Conservation (phyloP, 2,888 invertebrate genomes). For the Megastigmus dorsalis region DNA sequence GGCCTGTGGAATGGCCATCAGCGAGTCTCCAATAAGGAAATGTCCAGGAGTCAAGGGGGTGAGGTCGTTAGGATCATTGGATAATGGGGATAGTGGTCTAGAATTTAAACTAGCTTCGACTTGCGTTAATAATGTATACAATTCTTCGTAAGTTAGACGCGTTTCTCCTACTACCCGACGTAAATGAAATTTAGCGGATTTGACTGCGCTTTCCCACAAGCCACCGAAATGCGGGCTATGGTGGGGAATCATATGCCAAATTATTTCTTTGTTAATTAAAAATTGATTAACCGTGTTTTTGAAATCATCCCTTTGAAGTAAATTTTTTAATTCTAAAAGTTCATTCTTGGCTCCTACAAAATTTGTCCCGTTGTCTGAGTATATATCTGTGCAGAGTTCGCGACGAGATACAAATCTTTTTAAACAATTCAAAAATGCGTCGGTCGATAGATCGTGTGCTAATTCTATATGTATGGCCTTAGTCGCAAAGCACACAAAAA, state of each 20-base stretch:
- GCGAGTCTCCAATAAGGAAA: not conserved
- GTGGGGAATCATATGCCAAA: too few species aligned
- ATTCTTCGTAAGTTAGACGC: not conserved
- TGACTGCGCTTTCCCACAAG: not conserved
- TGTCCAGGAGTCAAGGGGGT: not conserved
- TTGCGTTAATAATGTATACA: not conserved
- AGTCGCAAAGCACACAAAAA: constrained; percentile 45
- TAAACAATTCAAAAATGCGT: constrained; percentile 47
- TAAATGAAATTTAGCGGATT: not conserved
- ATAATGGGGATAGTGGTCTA: not conserved
- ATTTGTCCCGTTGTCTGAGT: constrained; percentile 43
- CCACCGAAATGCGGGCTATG: too few species aligned
- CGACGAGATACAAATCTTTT: constrained; percentile 42
- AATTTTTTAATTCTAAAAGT: too few species aligned
- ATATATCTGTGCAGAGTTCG: constrained; percentile 16
- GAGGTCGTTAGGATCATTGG: not conserved
- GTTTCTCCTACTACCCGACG: not conserved
- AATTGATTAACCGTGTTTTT: too few species aligned
- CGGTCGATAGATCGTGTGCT: constrained; percentile 30
- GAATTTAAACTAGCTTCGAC: not conserved
- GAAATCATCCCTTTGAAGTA: too few species aligned
- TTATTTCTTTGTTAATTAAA: too few species aligned
- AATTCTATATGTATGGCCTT: constrained; percentile 47
- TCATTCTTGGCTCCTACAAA: not conserved
- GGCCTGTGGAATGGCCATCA: not conserved